Base-by-base conservation (phyloP, 2,888 invertebrate species). In the Sarcophaga rosellei region DNA sequence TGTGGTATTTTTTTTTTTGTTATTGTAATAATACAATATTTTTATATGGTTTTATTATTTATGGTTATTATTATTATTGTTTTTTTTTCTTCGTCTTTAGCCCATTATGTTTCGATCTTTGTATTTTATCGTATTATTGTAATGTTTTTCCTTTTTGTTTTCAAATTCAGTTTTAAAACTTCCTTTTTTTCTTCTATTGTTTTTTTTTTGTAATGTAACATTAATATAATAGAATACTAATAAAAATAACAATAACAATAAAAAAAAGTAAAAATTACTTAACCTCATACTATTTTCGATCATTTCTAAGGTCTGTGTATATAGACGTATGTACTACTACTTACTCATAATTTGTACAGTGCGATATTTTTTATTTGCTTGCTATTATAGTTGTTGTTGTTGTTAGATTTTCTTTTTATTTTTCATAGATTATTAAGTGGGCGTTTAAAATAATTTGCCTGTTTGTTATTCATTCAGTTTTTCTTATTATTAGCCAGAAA, bases 271-370 rank as follows among this genome's bases (percentile, higher is more conserved):
- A 61, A 61, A 45, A 63, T 78, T 76, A 75, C 76, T 80, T 84
- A 83, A 86, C 83, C 83, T 86, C 86, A 86, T 83, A 83, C 76
- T 86, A 86, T 77, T 86, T 83, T 85, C 66, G 85, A 75, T 66
- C 68, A 76, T 80, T 53, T 83, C 61, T 83, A 79, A 86, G 82
- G 83, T 80, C 72, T 83, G 68, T 81, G 82, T 72, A 62, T 47
- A 20, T 53, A 66, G 35, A 17, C 17, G 17, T 4, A 53, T 5
- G 17, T 76, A 45, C 75, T 68, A 66, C 57, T 17, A 74, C 53
- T 8, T 73, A 65, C 11, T 35, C 20, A 63, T 65, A 62, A 80
- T 70, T 23, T 80, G 21, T 69, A 57, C 5, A 74, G 73, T 69
- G 66, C 47, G 75, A 65, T 70, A 61, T 75, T 75, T 79, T 84